A percentile compares a stretch with the other conserved stretches of the same genome.
phyloP scores from a whole-genome alignment of 2,888 invertebrate genomes.

The Macropis europaea region DNA sequence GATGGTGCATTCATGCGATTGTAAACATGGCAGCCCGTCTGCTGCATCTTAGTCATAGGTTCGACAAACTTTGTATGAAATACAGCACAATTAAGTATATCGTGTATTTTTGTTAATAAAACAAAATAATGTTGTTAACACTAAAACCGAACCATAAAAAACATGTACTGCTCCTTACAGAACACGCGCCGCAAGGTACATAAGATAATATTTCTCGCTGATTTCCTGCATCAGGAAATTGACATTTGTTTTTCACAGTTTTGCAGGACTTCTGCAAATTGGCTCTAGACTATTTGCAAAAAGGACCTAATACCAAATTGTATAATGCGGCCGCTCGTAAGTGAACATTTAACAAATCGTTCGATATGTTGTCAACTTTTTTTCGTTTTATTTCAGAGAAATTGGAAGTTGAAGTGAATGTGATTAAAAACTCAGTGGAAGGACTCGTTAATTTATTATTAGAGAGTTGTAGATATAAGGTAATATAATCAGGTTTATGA shows the following conservation, averaged over 20 bases:
- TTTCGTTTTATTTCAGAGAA: conserved; percentile 81
- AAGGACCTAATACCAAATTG: conserved; percentile 84
- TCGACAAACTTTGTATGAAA: not conserved
- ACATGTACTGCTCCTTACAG: conserved; percentile 81
- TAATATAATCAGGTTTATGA: conserved; percentile 66
- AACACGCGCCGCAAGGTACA: conserved; percentile 81
- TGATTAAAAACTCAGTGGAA: conserved; percentile 85
- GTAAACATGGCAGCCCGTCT: conserved; percentile 22
- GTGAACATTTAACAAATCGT: conserved; percentile 36
- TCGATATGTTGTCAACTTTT: not conserved
- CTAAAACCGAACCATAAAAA: conserved; percentile 82
- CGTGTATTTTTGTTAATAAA: not conserved
- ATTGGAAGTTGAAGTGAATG: conserved; percentile 81
- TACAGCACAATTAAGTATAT: not conserved
- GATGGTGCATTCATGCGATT: not conserved
- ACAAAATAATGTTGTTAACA: conserved; percentile 57
- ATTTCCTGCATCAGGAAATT: conserved; percentile 61
- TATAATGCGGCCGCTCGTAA: conserved; percentile 84
- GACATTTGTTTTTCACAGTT: conserved; percentile 79
- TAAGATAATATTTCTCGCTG: conserved; percentile 73
- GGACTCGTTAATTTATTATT: conserved; percentile 87
- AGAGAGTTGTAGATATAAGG: conserved; percentile 87
- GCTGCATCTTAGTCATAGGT: not conserved
- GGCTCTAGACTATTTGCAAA: conserved; percentile 84
- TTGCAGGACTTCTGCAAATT: conserved; percentile 87